A percentile compares a stretch with the other conserved stretches of the same genome.
These are phyloP conservation scores for Heteromormyrus szaboi DNA, from an alignment of 2,797 vertebrate genomes.

Conservation along the genomic window DNA sequence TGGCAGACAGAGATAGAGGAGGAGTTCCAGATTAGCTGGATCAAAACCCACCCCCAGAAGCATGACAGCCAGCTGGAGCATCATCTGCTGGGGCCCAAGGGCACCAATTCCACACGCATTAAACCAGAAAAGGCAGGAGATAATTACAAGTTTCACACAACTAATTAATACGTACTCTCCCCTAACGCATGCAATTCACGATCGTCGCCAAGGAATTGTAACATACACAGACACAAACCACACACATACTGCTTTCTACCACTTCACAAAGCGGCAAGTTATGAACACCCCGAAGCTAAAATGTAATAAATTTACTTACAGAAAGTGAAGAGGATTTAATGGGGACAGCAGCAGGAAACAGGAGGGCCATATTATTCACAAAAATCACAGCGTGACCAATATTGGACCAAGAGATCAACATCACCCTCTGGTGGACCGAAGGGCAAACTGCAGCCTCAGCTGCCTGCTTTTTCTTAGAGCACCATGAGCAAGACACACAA, in stretches of 20 bases:
- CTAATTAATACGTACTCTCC: background rate
- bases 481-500: background rate
- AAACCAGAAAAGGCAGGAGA: background rate
- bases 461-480: background rate
- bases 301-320: background rate
- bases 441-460: background rate
- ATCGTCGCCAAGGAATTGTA: background rate
- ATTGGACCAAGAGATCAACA: background rate
- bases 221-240: background rate
- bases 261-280: background rate
- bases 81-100: background rate
- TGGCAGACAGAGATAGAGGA: background rate
- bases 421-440: background rate
- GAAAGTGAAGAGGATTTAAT: background rate
- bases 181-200: background rate
- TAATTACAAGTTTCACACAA: background rate
- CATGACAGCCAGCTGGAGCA: background rate
- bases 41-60: background rate
- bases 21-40: background rate
- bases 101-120: background rate
- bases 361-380: background rate
- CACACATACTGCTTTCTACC: background rate
- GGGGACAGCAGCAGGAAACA: background rate
- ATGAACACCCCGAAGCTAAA: background rate
- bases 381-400: background rate